phyloP scores from a whole-genome alignment of 2,113 vertebrate species.

The Brachyhypopomus occidentalis region DNA sequence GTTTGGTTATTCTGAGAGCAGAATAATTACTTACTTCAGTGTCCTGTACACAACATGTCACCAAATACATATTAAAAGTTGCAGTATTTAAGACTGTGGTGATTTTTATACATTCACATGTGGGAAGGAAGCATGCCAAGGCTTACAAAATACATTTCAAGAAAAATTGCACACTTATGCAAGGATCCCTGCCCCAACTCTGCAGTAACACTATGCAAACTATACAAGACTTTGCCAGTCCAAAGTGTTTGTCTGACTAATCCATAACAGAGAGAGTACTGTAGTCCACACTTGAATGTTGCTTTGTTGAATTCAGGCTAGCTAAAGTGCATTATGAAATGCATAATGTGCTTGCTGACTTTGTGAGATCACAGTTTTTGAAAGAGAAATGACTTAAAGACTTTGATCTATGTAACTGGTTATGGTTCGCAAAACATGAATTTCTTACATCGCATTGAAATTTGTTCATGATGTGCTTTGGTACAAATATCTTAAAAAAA shows the following conservation, averaged over 20 bases:
- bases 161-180: not conserved
- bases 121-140: not conserved
- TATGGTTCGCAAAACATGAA: not conserved
- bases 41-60: not conserved
- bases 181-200: not conserved
- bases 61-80: not conserved
- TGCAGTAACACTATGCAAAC: not conserved
- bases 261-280: slow-evolving; percentile 6
- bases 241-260: not conserved
- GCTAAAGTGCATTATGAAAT: slow-evolving; percentile 40
- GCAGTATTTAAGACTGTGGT: slow-evolving; percentile 28
- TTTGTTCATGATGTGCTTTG: not conserved
- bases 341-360: slow-evolving; percentile 35
- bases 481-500: not conserved
- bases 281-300: not conserved
- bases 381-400: not conserved
- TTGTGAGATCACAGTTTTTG: not conserved
- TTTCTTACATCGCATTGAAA: not conserved
- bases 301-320: not conserved
- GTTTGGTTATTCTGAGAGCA: not conserved
- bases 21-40: not conserved
- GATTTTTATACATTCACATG: slow-evolving; percentile 34
- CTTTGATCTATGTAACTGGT: not conserved
- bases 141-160: not conserved
- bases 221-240: not conserved